Conservation (phyloP, 2,113 vertebrate species). For the Cottus gobio region DNA sequence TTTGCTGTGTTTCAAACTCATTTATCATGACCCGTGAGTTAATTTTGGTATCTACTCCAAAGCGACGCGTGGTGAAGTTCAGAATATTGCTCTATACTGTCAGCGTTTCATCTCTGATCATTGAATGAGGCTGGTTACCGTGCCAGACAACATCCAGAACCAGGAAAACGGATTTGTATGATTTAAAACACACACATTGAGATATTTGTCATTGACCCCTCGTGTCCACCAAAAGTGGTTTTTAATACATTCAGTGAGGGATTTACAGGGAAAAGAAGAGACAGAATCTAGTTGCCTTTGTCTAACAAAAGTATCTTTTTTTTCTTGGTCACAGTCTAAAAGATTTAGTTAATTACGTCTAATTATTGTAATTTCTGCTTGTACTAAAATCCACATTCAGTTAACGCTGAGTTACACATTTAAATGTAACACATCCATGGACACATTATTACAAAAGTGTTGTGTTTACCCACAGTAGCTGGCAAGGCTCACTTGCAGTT, state of each 20-base stretch:
- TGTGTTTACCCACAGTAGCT: too few relatives aligned
- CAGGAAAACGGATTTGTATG: slow-evolving; percentile 40
- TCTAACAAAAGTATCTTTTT: too few relatives aligned
- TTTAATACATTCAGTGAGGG: background rate
- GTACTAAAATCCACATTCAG: background rate
- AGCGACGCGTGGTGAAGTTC: slow-evolving; percentile 46
- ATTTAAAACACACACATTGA: slow-evolving; percentile 25
- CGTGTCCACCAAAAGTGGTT: slow-evolving; percentile 7
- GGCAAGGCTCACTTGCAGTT: too few relatives aligned
- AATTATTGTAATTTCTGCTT: background rate
- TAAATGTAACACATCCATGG: too few relatives aligned
- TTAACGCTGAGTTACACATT: too few relatives aligned
- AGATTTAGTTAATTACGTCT: background rate
- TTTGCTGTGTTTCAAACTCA: slow-evolving; percentile 27
- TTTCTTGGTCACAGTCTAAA: background rate
- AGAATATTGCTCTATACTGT: slow-evolving; percentile 59
- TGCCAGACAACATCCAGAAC: slow-evolving; percentile 57
- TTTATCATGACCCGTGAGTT: slow-evolving; percentile 52
- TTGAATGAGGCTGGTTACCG: slow-evolving; percentile 27
- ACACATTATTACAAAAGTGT: background rate
- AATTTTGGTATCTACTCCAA: slow-evolving; percentile 57
- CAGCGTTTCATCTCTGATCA: slow-evolving; percentile 49
- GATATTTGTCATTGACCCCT: slow-evolving; percentile 3
- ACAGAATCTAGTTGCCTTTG: background rate
- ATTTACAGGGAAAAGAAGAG: too few relatives aligned